A percentile compares a stretch with the other conserved stretches of the same genome.
These are phyloP conservation scores for Merluccius polli DNA, from an alignment of 2,797 vertebrate species.

Conservation along the genomic window DNA sequence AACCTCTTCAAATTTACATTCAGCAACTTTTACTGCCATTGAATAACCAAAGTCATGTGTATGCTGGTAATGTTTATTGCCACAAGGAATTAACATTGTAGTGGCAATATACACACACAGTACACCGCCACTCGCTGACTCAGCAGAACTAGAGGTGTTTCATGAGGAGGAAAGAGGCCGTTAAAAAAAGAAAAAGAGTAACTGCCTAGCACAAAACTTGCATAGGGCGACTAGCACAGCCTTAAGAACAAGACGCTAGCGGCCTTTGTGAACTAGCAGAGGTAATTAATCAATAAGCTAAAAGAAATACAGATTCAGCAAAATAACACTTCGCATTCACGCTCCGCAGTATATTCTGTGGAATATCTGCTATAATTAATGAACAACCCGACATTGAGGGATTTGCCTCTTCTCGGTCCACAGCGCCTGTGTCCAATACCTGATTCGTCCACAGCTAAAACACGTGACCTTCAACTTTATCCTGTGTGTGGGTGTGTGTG, in stretches of 20 bases:
- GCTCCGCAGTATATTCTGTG: background rate
- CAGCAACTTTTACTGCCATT: background rate
- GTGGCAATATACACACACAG: slow-evolving; percentile 16
- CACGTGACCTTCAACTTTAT: background rate
- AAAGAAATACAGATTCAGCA: background rate
- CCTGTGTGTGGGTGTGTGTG: background rate
- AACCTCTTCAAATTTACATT: background rate
- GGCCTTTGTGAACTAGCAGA: slow-evolving; percentile 3
- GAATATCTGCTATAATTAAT: background rate
- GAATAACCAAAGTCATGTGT: background rate
- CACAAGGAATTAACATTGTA: background rate
- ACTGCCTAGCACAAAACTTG: background rate
- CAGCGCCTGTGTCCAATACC: too few species aligned
- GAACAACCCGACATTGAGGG: background rate
- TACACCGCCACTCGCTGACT: too few species aligned
- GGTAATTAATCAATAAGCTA: slow-evolving; percentile 10
- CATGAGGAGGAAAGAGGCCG: slow-evolving; percentile 14
- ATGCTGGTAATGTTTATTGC: slow-evolving; percentile 26
- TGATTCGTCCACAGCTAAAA: background rate
- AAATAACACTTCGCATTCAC: background rate
- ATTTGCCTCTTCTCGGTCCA: too few species aligned
- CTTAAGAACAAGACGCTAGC: background rate
- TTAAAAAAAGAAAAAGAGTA: slow-evolving; percentile 13
- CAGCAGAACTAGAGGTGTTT: slow-evolving; percentile 40
- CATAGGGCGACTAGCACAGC: background rate